Evolutionary conservation across 2,797 vertebrate species (phyloP), one percentile per base, ranked within the genome.

Genomic region (Bovichtus diacanthus): DNA sequence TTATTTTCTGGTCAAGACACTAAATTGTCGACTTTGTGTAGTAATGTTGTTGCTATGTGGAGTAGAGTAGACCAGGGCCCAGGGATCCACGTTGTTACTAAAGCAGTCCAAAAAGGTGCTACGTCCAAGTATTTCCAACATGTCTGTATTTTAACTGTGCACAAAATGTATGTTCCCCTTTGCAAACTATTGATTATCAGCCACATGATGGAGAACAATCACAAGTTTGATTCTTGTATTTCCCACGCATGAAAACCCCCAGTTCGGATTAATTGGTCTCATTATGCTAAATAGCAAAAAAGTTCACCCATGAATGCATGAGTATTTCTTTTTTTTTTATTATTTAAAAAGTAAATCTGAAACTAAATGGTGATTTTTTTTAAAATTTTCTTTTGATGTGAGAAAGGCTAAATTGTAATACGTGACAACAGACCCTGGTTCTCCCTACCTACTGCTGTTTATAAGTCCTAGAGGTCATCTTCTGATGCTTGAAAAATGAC

Each of bases 1-100:
- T 82, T 88, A 82, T 68, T 88, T 94, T 95, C 88, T 90, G 90
- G 90, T 94, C 91, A 87, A 92, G 88, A 92, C 94, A 94, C 93
- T 89, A 88, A 94, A 87, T 86, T 92, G 93, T 95, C 89, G 74
- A 93, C 90, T 93, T 94, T 93, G 93, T 95, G 93, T 94, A 87
- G 91, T 94, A 92, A 94, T 94, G 92, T 94, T 94, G 94, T 95
- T 94, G 94, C 93, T 91, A 81, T 93, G 93, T 94, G 93, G 92
- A 93, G 89, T 93, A 94, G 93, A 92, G 85, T 93, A 95, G 94
- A 91, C 92, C 92, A 90, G 95, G 93, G 90, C 87, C 90, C 84
- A 78, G 86, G 87, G 84, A 88, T 88, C 87, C 76, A 78, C 58
- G 83, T 87, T 84, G 85, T 89, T 88, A 84, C 76, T 59, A 31